Base-by-base conservation (phyloP, 2,113 vertebrate genomes). In the Notothenia rossii region DNA sequence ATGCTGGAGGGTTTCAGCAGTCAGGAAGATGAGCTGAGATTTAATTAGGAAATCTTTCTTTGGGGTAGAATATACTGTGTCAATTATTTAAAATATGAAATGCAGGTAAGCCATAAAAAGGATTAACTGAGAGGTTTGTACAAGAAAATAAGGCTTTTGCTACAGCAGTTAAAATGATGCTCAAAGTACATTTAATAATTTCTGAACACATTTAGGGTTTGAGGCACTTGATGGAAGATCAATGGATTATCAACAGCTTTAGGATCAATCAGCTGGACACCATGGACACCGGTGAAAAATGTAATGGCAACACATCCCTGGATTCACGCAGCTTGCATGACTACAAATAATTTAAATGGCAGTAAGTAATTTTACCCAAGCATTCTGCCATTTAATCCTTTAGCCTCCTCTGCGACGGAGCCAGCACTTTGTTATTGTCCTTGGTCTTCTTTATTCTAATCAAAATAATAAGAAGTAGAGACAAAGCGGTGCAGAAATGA, bases 361-460 rank as follows among this genome's bases (percentile, higher is more conserved):
- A 48, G 25, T 25, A 25, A 25, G 25, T 48, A 50, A 77, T 83
- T 73, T 58, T 12, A 7, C 71, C 69, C 14, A 77, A 82, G 59
- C 51, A 29, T 59, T 50, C 65, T 7, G 2, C 66, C 46, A 67
- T 89, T 82, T 87, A 69, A 84, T 82, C 72, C 48, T 43, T 62
- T 11, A 13, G 79, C 14, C 20, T 69, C 72, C 43, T 72, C 67
- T 60, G 63, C 29, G 68, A 18, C 63, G 6, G 15, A 51, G 50
- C 15, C 12, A 3, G 55, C 61, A 18, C 43, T 83, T 87, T 87
- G 68, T 79, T 72, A 65, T 79, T 75, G 71, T 77, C 64, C 51
- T 54, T 55, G 70, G 63, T 75, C 72, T 36, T 18, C 14, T 5
- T 50, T 43, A 51, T 48, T 17, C 15, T 56, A 1, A 13, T 49